phyloP scores from a whole-genome alignment of 2,797 vertebrate species.

The Carduelis carduelis region DNA sequence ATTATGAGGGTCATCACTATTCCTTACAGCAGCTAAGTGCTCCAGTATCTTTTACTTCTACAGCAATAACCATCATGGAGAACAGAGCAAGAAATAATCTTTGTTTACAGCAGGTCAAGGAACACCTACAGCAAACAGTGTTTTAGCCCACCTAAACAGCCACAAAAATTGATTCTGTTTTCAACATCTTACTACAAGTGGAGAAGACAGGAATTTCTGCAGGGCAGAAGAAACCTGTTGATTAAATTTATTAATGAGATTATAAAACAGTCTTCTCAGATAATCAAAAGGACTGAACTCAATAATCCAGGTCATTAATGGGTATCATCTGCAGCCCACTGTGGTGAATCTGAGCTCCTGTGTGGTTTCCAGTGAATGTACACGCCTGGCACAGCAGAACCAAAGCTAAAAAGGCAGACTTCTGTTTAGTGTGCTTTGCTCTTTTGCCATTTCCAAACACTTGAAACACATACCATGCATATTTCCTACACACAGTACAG shows the following conservation, averaged over 20 bases:
- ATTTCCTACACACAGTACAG: neutral
- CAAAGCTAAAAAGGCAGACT: neutral
- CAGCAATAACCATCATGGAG: neutral
- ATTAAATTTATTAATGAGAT: constrained; percentile 6
- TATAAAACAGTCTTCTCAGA: neutral
- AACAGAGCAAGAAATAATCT: neutral
- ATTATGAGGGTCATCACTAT: neutral
- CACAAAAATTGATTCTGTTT: neutral
- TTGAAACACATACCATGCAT: neutral
- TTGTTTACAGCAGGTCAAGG: neutral
- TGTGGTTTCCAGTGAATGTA: neutral
- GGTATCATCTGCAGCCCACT: neutral
- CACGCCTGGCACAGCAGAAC: fast-evolving
- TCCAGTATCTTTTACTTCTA: neutral
- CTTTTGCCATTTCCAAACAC: neutral
- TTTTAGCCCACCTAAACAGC: neutral
- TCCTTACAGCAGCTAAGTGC: neutral
- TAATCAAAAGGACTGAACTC: neutral
- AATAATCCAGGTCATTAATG: neutral
- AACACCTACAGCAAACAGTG: neutral
- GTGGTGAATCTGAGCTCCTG: neutral
- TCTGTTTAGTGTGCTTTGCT: neutral
- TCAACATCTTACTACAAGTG: neutral
- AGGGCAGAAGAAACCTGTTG: neutral
- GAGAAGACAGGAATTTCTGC: neutral